Percentiles rank a stretch among this genome's conserved stretches.
Evolutionary conservation across 2,113 vertebrate species (phyloP).

Genomic region (Hippocampus barbouri): DNA sequence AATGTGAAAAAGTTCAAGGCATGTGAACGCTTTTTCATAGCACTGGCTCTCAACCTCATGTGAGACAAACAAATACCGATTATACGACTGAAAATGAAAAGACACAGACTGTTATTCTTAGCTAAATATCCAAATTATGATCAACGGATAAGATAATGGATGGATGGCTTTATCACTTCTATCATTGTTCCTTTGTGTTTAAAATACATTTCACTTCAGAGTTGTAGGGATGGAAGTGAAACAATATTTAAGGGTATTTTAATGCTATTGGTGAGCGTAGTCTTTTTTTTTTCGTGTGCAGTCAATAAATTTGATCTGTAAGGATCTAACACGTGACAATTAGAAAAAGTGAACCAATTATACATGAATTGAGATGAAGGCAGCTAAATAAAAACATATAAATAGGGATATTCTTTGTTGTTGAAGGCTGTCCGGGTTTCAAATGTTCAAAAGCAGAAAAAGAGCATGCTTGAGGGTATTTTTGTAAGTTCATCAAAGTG

Average conservation of each 20-base stretch:
- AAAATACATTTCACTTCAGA: not conserved
- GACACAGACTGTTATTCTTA: no score
- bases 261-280: not conserved
- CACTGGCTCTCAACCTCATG: no score
- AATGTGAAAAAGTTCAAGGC: no score
- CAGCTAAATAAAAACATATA: not conserved
- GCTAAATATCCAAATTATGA: no score
- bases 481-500: constrained; percentile 6
- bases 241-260: not conserved
- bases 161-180: not conserved
- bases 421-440: constrained; percentile 1
- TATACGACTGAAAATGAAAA: no score
- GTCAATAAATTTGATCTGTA: not conserved
- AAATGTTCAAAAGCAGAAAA: constrained; percentile 4
- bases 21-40: no score
- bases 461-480: constrained; percentile 4
- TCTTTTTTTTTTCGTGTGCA: not conserved
- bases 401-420: not conserved
- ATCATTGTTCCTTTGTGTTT: not conserved
- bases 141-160: no score
- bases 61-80: no score
- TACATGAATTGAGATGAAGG: not conserved
- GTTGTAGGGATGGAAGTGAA: not conserved
- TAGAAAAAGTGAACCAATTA: not conserved
- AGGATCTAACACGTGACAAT: not conserved